A percentile compares a stretch with the other conserved stretches of the same genome.
Evolutionary conservation across 2,888 invertebrate genomes (phyloP).

Genomic region (Baronia brevicornis): DNA sequence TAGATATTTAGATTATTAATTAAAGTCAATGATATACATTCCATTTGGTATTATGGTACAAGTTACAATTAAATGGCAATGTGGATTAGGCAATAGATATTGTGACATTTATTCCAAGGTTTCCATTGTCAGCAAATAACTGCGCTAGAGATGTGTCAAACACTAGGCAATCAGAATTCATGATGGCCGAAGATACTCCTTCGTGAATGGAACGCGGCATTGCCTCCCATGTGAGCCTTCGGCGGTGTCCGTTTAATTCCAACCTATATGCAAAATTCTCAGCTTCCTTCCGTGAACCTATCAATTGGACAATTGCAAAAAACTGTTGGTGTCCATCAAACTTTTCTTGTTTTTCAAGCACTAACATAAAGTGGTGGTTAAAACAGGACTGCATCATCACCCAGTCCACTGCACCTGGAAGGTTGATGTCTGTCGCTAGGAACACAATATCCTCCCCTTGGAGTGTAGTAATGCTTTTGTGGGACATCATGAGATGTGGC

Average conservation of each 20-base stretch:
- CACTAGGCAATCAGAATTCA: conserved; percentile 98
- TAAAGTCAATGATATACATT: conserved; percentile 14
- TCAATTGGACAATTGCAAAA: conserved; percentile 98
- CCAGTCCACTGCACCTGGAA: conserved; percentile 99
- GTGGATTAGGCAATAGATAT: conserved; percentile 89
- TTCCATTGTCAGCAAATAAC: conserved; percentile 98
- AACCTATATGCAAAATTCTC: conserved; percentile 99
- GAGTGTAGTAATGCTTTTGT: conserved; percentile 98
- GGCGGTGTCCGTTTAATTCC: conserved; percentile 95
- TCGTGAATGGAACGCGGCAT: conserved; percentile 99
- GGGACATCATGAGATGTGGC: conserved; percentile 97
- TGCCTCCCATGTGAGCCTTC: conserved; percentile 98
- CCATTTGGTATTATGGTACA: conserved; percentile 3
- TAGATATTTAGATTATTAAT: conserved; percentile 8
- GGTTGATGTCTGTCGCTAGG: conserved; percentile 98
- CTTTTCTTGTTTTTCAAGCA: conserved; percentile 98
- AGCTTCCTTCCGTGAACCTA: conserved; percentile 98
- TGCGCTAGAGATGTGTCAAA: conserved; percentile 99
- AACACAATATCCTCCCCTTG: conserved; percentile 99
- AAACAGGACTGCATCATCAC: conserved; percentile 99
- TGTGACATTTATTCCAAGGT: conserved; percentile 99
- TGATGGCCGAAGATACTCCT: conserved; percentile 97
- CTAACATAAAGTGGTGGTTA: conserved; percentile 99
- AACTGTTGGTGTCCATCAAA: conserved; percentile 97
- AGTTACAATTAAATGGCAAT: conserved; percentile 21